These are phyloP conservation scores for Stichopus chloronotus DNA, from an alignment of 35 echinoderm and acorn worm genomes.

Conservation along the genomic window DNA sequence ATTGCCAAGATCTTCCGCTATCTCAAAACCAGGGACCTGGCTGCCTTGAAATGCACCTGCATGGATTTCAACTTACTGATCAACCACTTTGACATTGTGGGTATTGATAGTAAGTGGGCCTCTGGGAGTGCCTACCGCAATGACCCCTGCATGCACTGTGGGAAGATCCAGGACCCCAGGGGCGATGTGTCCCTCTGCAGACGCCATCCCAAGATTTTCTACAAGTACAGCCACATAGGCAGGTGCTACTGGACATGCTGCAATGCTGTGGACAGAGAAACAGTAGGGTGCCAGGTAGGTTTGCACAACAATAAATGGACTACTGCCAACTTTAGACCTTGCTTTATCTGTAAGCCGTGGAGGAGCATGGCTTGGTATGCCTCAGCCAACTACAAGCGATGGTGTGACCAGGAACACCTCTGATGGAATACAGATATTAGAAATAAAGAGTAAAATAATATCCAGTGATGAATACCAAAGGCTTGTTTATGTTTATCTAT, in stretches of 20 bases:
- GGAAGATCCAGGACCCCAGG: slow-evolving; percentile 87
- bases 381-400: slow-evolving; percentile 25
- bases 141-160: slow-evolving; percentile 96
- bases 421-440: background rate
- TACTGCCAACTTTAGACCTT: slow-evolving; percentile 59
- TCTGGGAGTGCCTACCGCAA: slow-evolving; percentile 59
- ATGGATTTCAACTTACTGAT: slow-evolving; percentile 94
- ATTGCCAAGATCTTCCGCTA: slow-evolving; percentile 73
- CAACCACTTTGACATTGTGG: slow-evolving; percentile 75
- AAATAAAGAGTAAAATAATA: background rate
- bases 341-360: slow-evolving; percentile 75
- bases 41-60: slow-evolving; percentile 84
- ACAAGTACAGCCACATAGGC: slow-evolving; percentile 81
- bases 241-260: slow-evolving; percentile 85
- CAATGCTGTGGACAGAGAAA: slow-evolving; percentile 60
- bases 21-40: slow-evolving; percentile 78
- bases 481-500: background rate
- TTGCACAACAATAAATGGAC: slow-evolving; percentile 97
- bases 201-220: slow-evolving; percentile 94
- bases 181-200: slow-evolving; percentile 93
- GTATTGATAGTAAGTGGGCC: slow-evolving; percentile 75
- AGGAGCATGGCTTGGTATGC: slow-evolving; percentile 35
- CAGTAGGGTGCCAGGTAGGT: slow-evolving; percentile 71
- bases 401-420: slow-evolving; percentile 47
- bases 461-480: background rate